Evolutionary conservation across 2,113 vertebrate genomes (phyloP), one percentile per base, ranked within the genome.

Genomic region (Aegithalos caudatus): DNA sequence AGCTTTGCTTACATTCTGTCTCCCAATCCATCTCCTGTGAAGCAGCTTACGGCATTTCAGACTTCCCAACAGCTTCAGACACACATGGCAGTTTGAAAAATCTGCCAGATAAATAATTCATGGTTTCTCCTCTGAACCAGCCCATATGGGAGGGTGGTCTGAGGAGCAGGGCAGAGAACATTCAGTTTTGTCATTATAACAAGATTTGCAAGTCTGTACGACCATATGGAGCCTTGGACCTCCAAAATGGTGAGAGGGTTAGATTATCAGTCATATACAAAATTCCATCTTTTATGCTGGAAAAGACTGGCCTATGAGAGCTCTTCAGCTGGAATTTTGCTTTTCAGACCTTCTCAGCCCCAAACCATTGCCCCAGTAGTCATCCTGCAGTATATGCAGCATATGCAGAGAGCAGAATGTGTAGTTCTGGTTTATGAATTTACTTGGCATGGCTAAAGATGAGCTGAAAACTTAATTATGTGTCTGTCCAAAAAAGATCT

Each of bases 21-120:
- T 85, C 42, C 44, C 73, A 78, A 27, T 37, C 27, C 69, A 51
- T 74, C 77, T 83, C 64, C 77, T 84, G 64, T 33, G 62, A 83
- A 90, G 74, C 74, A 81, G 22, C 67, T 90, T 28, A 29, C 10
- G 50, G 62, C 69, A 24, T 70, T 81, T 92, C 74, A 83, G 76
- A 28, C 58, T 93, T 78, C 22, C 56, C 76, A 88, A 62, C 31
- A 69, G 77, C 38, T 92, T 81, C 40, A 70, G 54, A 54, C 40
- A 25, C 96, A 93, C 53, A 71, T 71, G 64, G 76, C 64, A 48
- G 16, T 22, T 78, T 66, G 21, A 47, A 84, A 92, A 61, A 58
- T 9, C 72, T n/a, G 72, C 56, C 83, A 94, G 29, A 88, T 74
- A 51, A 94, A 94, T 88, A 93, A 92, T 81, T 78, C 80, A 64